Evolutionary conservation across 2,888 invertebrate genomes (phyloP).

Genomic region (Villa cingulata): DNA sequence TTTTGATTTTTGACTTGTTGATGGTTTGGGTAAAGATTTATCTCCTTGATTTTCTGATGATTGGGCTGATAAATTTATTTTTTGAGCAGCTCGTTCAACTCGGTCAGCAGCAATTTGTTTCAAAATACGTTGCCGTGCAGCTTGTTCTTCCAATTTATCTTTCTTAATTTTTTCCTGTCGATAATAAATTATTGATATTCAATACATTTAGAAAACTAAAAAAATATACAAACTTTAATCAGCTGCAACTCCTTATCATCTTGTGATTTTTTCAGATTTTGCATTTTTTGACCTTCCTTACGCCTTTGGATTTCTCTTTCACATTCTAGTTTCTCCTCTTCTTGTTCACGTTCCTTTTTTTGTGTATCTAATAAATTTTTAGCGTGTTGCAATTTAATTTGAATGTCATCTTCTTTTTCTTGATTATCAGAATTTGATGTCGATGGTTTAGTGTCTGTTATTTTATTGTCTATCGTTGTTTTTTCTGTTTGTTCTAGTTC

Average conservation of each 20-base stretch:
- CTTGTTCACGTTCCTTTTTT: conserved; percentile 46
- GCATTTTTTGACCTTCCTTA: conserved; percentile 56
- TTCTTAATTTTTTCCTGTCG: conserved; percentile 41
- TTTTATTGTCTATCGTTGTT: conserved; percentile 18
- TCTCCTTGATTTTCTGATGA: not conserved
- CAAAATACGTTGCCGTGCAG: conserved; percentile 60
- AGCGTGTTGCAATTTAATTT: conserved; percentile 45
- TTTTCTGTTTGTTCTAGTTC: conserved; percentile 11
- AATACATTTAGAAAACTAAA: conserved; percentile 35
- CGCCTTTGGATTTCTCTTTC: conserved; percentile 58
- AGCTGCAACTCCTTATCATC: conserved; percentile 62
- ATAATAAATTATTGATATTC: not conserved
- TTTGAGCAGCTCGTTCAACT: conserved; percentile 48
- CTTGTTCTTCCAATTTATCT: conserved; percentile 61
- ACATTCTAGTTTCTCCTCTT: conserved; percentile 51
- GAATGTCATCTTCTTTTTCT: not conserved
- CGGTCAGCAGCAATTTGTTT: conserved; percentile 79
- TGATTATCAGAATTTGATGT: not conserved
- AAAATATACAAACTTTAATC: conserved; percentile 39
- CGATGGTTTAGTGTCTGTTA: conserved; percentile 20
- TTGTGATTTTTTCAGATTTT: conserved; percentile 56
- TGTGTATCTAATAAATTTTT: conserved; percentile 54
- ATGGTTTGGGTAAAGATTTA: conserved; percentile 6
- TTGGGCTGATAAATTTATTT: conserved; percentile 19
- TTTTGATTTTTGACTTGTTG: not conserved